These are phyloP conservation scores for Calameuta idolon DNA, from an alignment of 2,888 invertebrate genomes.

Conservation along the genomic window DNA sequence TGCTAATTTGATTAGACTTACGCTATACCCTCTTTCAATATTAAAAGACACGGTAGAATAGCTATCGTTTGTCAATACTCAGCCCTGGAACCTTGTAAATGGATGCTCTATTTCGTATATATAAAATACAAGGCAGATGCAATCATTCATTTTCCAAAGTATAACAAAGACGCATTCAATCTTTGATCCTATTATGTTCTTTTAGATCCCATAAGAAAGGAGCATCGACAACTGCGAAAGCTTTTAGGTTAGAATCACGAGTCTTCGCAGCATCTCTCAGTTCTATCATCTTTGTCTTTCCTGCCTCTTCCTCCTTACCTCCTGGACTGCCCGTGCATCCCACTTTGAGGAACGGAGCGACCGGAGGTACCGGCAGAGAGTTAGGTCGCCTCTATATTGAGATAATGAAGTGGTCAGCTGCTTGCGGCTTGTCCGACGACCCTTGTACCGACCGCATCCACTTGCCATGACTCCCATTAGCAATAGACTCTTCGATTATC, in stretches of 20 bases:
- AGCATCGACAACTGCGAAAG: constrained; percentile 24
- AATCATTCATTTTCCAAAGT: background rate
- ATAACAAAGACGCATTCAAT: background rate
- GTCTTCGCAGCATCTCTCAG: background rate
- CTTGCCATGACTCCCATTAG: background rate
- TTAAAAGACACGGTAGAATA: background rate
- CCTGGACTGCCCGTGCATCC: background rate
- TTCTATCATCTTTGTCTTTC: constrained; percentile 2
- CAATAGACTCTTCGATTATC: background rate
- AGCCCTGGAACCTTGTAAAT: background rate
- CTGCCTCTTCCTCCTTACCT: background rate
- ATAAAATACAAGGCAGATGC: background rate
- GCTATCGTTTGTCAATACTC: background rate
- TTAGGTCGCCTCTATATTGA: background rate
- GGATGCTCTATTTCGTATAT: background rate
- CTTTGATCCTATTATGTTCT: background rate
- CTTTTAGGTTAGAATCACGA: constrained; percentile 19
- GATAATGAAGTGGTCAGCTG: constrained; percentile 34
- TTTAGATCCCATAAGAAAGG: background rate
- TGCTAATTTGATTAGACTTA: constrained; percentile 26
- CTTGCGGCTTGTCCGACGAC: constrained; percentile 20
- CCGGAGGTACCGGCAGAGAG: background rate
- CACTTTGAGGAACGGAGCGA: constrained; percentile 17
- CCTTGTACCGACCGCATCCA: background rate
- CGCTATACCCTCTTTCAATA: background rate